Conservation (phyloP, 2,888 invertebrate genomes). For the Incurvaria masculella region DNA sequence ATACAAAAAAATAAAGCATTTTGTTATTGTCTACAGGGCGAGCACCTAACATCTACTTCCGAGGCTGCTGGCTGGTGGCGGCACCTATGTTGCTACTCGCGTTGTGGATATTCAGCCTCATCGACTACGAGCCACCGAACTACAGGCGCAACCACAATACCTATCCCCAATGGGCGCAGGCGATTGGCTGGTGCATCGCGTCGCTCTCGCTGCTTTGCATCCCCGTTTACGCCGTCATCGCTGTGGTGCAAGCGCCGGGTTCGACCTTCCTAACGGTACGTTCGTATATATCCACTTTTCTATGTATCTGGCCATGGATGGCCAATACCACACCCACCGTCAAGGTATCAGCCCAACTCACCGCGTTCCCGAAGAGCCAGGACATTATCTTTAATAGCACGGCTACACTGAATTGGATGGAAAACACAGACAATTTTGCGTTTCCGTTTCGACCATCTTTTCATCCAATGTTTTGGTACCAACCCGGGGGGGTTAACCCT, state of each 20-base stretch:
- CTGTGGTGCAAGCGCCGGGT: constrained; percentile 69
- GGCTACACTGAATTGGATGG: no score
- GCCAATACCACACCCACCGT: no score
- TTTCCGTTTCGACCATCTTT: no score
- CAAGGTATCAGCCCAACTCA: no score
- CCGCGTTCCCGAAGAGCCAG: no score
- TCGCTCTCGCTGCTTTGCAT: constrained; percentile 81
- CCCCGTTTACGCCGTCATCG: constrained; percentile 75
- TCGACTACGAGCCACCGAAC: constrained; percentile 83
- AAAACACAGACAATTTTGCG: no score
- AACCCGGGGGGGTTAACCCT: no score
- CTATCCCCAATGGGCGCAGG: constrained; percentile 84
- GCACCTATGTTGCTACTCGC: constrained; percentile 79
- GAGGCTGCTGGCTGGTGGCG: constrained; percentile 81
- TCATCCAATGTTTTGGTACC: no score
- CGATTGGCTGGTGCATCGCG: constrained; percentile 83
- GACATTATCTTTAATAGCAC: no score
- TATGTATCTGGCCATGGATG: no score
- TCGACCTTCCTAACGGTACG: constrained; percentile 67
- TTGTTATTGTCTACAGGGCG: constrained; percentile 34
- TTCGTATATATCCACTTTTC: constrained; percentile 12
- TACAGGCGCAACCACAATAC: constrained; percentile 75
- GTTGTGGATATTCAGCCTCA: constrained; percentile 84
- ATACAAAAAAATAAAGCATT: constrained; percentile 3
- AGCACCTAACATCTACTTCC: constrained; percentile 75